Base-by-base conservation (phyloP, 2,113 vertebrate species). In the Austrofundulus limnaeus region DNA sequence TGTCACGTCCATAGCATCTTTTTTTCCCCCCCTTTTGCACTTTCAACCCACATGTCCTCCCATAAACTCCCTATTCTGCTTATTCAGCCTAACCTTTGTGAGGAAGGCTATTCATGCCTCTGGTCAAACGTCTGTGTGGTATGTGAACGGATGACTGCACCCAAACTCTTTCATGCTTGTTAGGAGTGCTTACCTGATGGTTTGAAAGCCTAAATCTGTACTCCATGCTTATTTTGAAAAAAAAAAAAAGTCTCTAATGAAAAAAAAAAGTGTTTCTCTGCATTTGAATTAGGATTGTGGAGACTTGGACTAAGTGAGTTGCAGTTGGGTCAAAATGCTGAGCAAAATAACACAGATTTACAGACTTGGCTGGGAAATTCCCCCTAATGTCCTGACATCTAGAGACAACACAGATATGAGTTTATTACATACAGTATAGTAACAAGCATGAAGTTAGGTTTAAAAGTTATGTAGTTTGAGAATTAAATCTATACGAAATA, bases 1-100 rank as follows among this genome's bases (percentile, higher is more conserved):
- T 61, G 47, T 77, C 64, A 60, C 82, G 16, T 55, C 71, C 70
- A 79, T 78, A 83, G 64, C 64, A 75, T 74, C 58, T 81, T 23
- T 63, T 68, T 79, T 70, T 81, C 66, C 75, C 55, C n/a, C 71
- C 65, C 66, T 66, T 83, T 63, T 66, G 69, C 56, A 51, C 19
- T 28, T 61, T 84, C 77, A 64, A 77, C 81, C 72, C 59, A 58
- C 79, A 80, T 53, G 38, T 68, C 70, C 79, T 70, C 72, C 57
- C 69, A 47, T 77, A 84, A 78, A 81, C 82, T 73, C 56, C 79
- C 79, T 60, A 77, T 78, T 86, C 80, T 84, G 85, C 86, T 72
- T 82, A 76, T 86, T 90, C 84, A 83, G 65, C 85, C 66, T 66
- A 41, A 71, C 83, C 77, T 87, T 89, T 87, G 78, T 86, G 66